Conservation (phyloP, 2,113 vertebrate genomes). For the Mohoua ochrocephala region DNA sequence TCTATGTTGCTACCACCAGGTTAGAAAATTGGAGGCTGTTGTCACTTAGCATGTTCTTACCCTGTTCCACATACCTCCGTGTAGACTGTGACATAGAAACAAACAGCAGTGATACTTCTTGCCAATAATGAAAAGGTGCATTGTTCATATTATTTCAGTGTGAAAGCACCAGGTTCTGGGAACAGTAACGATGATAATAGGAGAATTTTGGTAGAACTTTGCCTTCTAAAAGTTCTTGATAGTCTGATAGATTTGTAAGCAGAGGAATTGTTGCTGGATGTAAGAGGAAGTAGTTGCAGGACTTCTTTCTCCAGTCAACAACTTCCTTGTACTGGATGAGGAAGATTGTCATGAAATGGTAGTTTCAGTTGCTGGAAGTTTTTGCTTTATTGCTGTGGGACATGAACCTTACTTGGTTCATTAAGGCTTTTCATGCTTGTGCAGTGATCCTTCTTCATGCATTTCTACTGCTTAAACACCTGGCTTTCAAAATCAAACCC, state of each 20-base stretch:
- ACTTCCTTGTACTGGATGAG: not conserved
- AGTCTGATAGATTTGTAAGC: not conserved
- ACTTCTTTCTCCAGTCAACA: not conserved
- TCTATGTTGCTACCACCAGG: not conserved
- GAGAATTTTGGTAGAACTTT: not conserved
- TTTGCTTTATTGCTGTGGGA: not conserved
- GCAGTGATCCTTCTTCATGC: not conserved
- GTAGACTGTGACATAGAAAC: not conserved
- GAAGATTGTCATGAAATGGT: not conserved
- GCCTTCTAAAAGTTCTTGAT: not conserved
- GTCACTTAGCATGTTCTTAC: not conserved
- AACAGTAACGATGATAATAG: not conserved
- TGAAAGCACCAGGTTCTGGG: not conserved
- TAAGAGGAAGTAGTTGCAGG: not conserved
- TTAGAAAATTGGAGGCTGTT: not conserved
- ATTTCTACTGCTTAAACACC: not conserved
- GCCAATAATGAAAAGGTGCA: not conserved
- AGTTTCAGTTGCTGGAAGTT: not conserved
- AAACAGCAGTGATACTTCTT: not conserved
- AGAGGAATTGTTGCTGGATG: not conserved
- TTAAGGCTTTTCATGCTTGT: not conserved
- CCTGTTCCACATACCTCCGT: not conserved
- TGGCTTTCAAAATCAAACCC: not conserved
- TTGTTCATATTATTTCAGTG: not conserved
- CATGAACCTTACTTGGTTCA: not conserved